A percentile compares a stretch with the other conserved stretches of the same genome.
These are phyloP conservation scores for Clivina fossor DNA, from an alignment of 2,888 invertebrate species.

Conservation along the genomic window DNA sequence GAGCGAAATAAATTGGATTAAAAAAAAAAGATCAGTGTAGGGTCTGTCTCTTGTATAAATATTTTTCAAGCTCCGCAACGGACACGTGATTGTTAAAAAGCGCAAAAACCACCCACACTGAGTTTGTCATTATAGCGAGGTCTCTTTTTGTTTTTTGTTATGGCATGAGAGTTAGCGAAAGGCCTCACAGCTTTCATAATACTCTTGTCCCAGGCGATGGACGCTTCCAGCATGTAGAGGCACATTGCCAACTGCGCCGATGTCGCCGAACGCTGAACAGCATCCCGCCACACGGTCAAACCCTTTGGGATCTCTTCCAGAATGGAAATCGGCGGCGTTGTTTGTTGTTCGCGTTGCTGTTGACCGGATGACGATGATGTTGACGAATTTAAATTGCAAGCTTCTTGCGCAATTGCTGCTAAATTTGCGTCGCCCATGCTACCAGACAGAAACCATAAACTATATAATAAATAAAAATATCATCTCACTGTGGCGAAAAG, in stretches of 20 bases:
- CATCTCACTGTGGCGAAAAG: too few species aligned
- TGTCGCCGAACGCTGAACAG: conserved; percentile 79
- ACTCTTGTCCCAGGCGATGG: conserved; percentile 98
- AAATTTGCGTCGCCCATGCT: conserved; percentile 65
- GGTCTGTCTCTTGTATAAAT: too few species aligned
- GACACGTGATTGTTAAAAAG: conserved; percentile 42
- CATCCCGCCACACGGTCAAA: conserved; percentile 85
- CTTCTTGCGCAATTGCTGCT: conserved; percentile 58
- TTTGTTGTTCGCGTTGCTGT: conserved; percentile 30
- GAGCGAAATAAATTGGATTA: too few species aligned
- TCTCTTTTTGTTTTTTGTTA: conserved; percentile 50
- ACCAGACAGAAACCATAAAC: conserved; percentile 36
- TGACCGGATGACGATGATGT: conserved; percentile 20
- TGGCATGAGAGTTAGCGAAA: conserved; percentile 40
- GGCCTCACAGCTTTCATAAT: conserved; percentile 97
- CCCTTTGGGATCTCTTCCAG: conserved; percentile 72
- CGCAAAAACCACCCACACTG: conserved; percentile 55
- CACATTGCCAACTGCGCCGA: conserved; percentile 90
- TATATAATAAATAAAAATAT: too few species aligned
- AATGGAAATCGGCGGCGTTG: conserved; percentile 26
- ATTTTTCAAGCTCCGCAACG: conserved; percentile 28
- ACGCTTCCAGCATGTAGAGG: conserved; percentile 84
- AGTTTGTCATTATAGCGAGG: conserved; percentile 56
- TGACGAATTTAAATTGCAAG: conserved; percentile 24
- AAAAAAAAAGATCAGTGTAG: conserved; percentile 21